Conservation (phyloP, 2,113 vertebrate genomes). For the Cryptotis parvus region DNA sequence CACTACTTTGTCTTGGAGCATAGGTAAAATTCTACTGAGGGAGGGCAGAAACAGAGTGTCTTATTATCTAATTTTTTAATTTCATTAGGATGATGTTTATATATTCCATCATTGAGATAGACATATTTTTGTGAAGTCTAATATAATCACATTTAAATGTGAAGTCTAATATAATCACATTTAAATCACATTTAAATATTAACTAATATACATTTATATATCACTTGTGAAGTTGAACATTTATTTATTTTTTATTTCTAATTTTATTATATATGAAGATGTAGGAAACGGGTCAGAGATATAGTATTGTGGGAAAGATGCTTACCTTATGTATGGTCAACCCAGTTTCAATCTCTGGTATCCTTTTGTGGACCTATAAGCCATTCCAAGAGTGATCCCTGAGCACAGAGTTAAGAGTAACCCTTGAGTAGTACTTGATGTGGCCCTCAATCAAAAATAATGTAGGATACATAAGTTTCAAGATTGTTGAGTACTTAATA, state of each 20-base stretch:
- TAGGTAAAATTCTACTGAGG: background rate
- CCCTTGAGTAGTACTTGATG: no score
- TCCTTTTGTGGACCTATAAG: no score
- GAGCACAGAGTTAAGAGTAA: background rate
- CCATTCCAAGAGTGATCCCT: background rate
- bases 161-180: slow-evolving; percentile 18
- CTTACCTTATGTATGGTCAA: no score
- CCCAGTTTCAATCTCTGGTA: no score
- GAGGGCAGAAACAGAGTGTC: background rate
- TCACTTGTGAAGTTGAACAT: no score
- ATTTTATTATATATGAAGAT: no score
- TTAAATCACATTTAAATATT: background rate
- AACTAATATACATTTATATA: no score
- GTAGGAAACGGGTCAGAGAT: no score
- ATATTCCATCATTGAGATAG: background rate
- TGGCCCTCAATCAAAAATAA: no score
- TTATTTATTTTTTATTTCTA: no score
- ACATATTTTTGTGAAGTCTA: slow-evolving; percentile 16
- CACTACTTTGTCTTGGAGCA: background rate
- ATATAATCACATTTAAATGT: background rate
- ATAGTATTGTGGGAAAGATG: background rate
- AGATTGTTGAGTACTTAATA: background rate
- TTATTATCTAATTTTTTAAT: slow-evolving; percentile 2
- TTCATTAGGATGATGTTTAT: background rate
- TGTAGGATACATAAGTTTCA: background rate